phyloP scores from a whole-genome alignment of 1,140 invertebrate genomes.

The Drosophila murphyi region DNA sequence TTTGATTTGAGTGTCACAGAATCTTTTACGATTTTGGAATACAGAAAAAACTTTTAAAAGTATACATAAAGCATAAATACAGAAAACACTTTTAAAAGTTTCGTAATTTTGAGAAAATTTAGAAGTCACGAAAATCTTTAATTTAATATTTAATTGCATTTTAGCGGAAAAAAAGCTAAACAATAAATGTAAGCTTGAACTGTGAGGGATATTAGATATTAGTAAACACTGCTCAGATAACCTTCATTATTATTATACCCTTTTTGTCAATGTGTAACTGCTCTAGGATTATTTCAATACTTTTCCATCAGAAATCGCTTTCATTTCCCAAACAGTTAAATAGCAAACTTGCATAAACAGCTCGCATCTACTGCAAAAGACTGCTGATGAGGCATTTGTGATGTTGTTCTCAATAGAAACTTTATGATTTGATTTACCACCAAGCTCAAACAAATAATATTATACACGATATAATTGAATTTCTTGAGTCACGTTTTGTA shows the following conservation, averaged over 20 bases:
- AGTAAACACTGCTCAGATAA: too few species aligned
- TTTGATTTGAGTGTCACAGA: too few species aligned
- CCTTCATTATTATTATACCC: too few species aligned
- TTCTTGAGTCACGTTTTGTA: constrained; percentile 19
- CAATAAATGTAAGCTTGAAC: too few species aligned
- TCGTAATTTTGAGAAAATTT: neutral
- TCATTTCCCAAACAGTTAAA: constrained; percentile 2
- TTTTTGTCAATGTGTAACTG: too few species aligned
- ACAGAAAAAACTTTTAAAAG: neutral
- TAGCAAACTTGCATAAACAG: neutral
- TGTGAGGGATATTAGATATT: too few species aligned
- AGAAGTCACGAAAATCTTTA: too few species aligned
- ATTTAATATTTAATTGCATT: neutral
- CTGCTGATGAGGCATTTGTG: neutral
- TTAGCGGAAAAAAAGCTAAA: neutral
- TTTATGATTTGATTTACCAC: constrained; percentile 34
- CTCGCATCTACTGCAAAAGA: neutral
- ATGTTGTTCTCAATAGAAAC: neutral
- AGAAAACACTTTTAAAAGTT: neutral
- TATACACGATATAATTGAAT: constrained; percentile 48
- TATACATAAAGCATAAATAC: neutral
- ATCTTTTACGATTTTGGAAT: too few species aligned
- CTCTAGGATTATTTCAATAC: constrained; percentile 1
- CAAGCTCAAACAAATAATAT: constrained; percentile 18
- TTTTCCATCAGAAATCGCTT: neutral